A percentile compares a stretch with the other conserved stretches of the same genome.
Conservation (phyloP, 1,140 invertebrate genomes). For the Cylas formicarius region DNA sequence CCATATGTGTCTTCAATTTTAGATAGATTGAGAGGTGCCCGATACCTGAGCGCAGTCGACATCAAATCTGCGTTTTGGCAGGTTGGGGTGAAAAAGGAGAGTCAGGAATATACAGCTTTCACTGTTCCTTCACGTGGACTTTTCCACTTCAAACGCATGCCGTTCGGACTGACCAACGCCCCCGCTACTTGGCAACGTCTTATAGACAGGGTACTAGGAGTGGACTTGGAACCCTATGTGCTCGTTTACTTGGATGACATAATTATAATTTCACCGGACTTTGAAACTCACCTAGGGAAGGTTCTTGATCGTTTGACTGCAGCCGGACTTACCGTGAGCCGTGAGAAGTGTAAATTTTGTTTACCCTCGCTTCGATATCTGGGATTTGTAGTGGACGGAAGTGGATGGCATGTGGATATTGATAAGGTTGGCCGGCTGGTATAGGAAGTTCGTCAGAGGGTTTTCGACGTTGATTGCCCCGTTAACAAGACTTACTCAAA, state of each 20-base stretch:
- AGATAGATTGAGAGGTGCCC: constrained; percentile 29
- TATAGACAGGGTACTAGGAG: constrained; percentile 37
- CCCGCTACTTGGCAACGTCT: constrained; percentile 40
- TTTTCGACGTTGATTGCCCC: constrained; percentile 38
- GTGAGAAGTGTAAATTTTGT: constrained; percentile 35
- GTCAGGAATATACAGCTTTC: constrained; percentile 40
- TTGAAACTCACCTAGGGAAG: constrained; percentile 35
- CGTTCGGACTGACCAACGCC: constrained; percentile 38
- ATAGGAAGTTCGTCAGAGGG: constrained; percentile 42
- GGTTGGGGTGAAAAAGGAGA: constrained; percentile 27
- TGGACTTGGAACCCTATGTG: constrained; percentile 30
- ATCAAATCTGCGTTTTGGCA: constrained; percentile 38
- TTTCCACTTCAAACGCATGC: constrained; percentile 38
- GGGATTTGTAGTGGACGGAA: constrained; percentile 33
- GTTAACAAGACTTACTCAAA: constrained; percentile 37
- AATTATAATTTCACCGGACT: constrained; percentile 32
- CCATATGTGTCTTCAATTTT: constrained; percentile 31
- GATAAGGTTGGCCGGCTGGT: constrained; percentile 37
- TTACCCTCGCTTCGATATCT: constrained; percentile 34
- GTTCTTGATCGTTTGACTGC: constrained; percentile 25
- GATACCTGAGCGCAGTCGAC: constrained; percentile 35
- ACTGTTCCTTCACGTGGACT: constrained; percentile 35
- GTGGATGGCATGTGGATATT: constrained; percentile 33
- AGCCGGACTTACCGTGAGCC: constrained; percentile 17
- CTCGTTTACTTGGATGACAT: constrained; percentile 39